phyloP scores from a whole-genome alignment of 2,888 invertebrate species.

The Scaptomyza reducta region DNA sequence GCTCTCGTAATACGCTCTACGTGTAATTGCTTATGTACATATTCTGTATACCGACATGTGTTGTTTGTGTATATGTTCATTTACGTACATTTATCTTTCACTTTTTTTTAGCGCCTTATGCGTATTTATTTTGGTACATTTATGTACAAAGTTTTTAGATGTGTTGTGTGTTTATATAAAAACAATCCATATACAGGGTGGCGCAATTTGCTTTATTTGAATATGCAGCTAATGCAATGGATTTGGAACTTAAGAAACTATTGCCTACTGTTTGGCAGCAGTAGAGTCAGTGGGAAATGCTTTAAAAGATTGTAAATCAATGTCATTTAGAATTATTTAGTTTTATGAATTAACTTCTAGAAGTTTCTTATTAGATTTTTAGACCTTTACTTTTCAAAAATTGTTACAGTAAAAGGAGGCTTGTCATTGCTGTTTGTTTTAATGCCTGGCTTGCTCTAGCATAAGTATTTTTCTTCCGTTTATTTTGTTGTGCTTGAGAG shows the following conservation, averaged over 20 bases:
- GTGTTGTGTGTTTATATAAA: slow-evolving; percentile 48
- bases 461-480: slow-evolving; percentile 31
- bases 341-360: neutral
- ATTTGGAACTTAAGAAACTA: slow-evolving; percentile 17
- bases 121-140: slow-evolving; percentile 75
- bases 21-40: slow-evolving; percentile 58
- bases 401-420: neutral
- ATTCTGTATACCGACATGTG: slow-evolving; percentile 50
- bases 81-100: slow-evolving; percentile 78
- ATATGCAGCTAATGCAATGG: neutral
- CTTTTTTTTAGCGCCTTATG: slow-evolving; percentile 61
- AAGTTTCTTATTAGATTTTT: slow-evolving; percentile 1
- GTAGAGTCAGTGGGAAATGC: no score
- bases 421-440: slow-evolving; percentile 13
- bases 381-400: neutral
- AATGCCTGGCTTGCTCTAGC: slow-evolving; percentile 17
- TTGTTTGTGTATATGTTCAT: slow-evolving; percentile 50
- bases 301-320: no score
- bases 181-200: slow-evolving; percentile 72
- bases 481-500: slow-evolving; percentile 56
- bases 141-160: slow-evolving; percentile 7
- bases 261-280: slow-evolving; percentile 18
- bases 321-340: no score
- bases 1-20: slow-evolving; percentile 25
- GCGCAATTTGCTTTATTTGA: slow-evolving; percentile 26